Evolutionary conservation across 1,140 invertebrate species (phyloP).

Genomic region (Venturia canescens): DNA sequence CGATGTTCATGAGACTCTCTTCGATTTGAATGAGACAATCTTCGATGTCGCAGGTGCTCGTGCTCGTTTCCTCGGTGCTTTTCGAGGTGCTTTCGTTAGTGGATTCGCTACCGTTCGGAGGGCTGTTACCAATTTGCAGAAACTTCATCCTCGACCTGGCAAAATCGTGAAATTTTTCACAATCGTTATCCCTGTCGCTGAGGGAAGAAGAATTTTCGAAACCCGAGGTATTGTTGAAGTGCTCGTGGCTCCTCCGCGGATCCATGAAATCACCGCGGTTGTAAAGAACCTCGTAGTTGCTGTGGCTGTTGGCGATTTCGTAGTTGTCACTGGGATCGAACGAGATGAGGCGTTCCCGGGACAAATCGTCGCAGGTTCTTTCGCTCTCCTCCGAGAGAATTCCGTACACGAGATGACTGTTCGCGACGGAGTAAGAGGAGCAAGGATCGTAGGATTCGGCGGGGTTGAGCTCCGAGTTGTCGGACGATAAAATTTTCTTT

Average conservation of each 20-base stretch:
- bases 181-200: not conserved
- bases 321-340: slow-evolving; percentile 51
- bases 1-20: slow-evolving; percentile 67
- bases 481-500: not conserved
- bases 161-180: slow-evolving; percentile 22
- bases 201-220: not conserved
- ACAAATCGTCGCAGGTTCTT: slow-evolving; percentile 38
- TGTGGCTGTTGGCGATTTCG: slow-evolving; percentile 67
- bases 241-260: not conserved
- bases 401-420: slow-evolving; percentile 62
- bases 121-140: not conserved
- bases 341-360: slow-evolving; percentile 42
- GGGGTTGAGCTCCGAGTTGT: slow-evolving; percentile 12
- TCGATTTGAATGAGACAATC: slow-evolving; percentile 68
- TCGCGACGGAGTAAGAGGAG: slow-evolving; percentile 53
- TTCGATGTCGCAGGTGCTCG: slow-evolving; percentile 63
- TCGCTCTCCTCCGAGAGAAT: slow-evolving; percentile 51
- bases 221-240: not conserved
- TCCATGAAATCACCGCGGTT: slow-evolving; percentile 45
- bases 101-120: slow-evolving; percentile 16
- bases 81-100: slow-evolving; percentile 45
- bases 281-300: slow-evolving; percentile 63
- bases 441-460: slow-evolving; percentile 25
- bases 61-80: slow-evolving; percentile 51
- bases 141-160: slow-evolving; percentile 28